A percentile compares a stretch with the other conserved stretches of the same genome.
phyloP scores from a whole-genome alignment of 2,888 invertebrate genomes.

The Julus scandinavius region DNA sequence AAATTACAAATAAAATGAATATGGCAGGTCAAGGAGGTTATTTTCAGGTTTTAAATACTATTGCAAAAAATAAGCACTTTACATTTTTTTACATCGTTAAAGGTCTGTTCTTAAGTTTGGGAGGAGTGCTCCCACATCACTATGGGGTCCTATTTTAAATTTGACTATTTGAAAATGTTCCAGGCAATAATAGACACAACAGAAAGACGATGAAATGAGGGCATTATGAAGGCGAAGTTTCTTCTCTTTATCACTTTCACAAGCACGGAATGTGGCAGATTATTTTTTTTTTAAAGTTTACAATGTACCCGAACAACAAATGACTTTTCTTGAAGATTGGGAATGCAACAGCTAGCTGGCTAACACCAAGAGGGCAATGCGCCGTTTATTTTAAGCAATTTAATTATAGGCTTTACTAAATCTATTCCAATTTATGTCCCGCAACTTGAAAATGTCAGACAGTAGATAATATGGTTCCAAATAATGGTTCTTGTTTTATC shows the following conservation, averaged over 20 bases:
- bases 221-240: background rate
- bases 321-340: too few relatives aligned
- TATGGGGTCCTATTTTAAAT: background rate
- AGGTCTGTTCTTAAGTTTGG: too few relatives aligned
- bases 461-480: background rate
- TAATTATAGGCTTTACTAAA: constrained; percentile 33
- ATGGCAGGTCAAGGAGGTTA: too few relatives aligned
- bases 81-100: too few relatives aligned
- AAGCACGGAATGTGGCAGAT: constrained; percentile 4
- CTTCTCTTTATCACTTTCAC: constrained; percentile 7
- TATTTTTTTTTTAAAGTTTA: background rate
- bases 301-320: background rate
- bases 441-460: background rate
- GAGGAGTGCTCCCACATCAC: too few relatives aligned
- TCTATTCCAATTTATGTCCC: constrained; percentile 33
- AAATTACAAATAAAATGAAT: too few relatives aligned
- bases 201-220: background rate
- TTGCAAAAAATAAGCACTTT: too few relatives aligned
- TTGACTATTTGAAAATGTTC: background rate
- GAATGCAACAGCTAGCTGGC: background rate
- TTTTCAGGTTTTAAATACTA: too few relatives aligned
- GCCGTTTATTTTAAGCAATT: background rate
- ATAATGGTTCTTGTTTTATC: too few relatives aligned
- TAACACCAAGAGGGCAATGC: background rate
- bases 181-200: constrained; percentile 27